Base-by-base conservation (phyloP, 2,888 invertebrate genomes). In the Cheilosia pagana region DNA sequence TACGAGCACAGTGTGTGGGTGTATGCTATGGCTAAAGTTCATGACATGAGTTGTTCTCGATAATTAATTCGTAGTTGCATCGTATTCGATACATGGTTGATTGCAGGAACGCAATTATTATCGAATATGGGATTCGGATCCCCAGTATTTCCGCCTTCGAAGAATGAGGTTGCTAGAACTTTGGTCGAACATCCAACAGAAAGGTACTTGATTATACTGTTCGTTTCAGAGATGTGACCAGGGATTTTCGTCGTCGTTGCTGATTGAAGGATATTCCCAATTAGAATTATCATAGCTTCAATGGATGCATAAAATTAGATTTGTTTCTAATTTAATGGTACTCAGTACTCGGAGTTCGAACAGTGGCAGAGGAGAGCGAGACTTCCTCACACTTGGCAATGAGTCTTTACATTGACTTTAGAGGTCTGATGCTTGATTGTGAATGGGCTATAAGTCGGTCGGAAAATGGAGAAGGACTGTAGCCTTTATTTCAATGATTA, bases 31-130 rank as follows among this genome's bases (percentile, higher is more conserved):
- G 76, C 53, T 55, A 62, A 67, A 77, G 81, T 82, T 77, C 81
- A 77, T 76, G 70, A 76, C 81, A 77, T 76, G 70, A 76, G 76
- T 65, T 76, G 76, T 76, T 81, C 65, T 81, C 45, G 77, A 65
- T 77, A 82, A 82, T 82, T 77, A 77, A 82, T 77, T 77, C 62
- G 62, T 55, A 53, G 43, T 63, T 31, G 50, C 16, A 65, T 45
- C 16, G 35, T 43, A 23, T 59, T 63, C 57, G 16, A 65, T 55
- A 43, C 23, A 41, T 43, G 10, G 60, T 52, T 53, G 67, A 79
- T 79, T 74, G 67, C 45, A 48, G 60, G 45, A 79, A 74, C 31
- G 71, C 72, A 79, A 79, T 72, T 72, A 79, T 72, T 72, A 77
- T 77, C 39, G 35, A 55, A 65, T 41, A 63, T 43, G 7, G 63